These are phyloP conservation scores for Microvelia longipes DNA, from an alignment of 1,140 invertebrate genomes.

Conservation along the genomic window DNA sequence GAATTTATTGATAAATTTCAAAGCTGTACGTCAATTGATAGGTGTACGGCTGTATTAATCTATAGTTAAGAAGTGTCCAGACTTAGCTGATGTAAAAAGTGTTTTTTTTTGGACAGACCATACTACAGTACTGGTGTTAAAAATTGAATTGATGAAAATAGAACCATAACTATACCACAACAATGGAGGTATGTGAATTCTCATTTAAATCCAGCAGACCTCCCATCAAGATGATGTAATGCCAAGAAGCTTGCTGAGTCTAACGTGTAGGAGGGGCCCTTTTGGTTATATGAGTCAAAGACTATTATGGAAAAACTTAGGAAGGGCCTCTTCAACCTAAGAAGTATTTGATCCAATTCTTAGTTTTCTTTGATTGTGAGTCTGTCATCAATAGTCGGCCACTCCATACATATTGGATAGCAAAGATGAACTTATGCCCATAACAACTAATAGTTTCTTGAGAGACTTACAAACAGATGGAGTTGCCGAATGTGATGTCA, in stretches of 20 bases:
- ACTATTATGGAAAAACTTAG: background rate
- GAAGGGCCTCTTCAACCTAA: background rate
- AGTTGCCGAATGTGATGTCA: background rate
- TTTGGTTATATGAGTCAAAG: background rate
- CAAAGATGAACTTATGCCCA: background rate
- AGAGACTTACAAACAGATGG: background rate
- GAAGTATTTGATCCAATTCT: background rate
- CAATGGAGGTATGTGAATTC: constrained; percentile 2
- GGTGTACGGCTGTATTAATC: constrained; percentile 20
- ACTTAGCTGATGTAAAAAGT: constrained; percentile 13
- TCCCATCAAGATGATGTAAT: constrained; percentile 1
- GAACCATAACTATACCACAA: background rate
- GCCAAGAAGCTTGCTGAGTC: background rate
- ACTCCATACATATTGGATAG: background rate
- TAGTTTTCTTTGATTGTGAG: background rate
- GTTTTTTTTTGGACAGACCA: constrained; percentile 28
- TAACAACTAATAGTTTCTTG: background rate
- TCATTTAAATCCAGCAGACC: constrained; percentile 1
- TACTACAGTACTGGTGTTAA: constrained; percentile 24
- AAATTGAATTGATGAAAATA: constrained; percentile 29
- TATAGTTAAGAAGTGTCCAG: background rate
- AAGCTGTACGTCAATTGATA: no score
- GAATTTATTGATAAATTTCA: no score
- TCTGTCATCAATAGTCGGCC: background rate
- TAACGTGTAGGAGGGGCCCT: constrained; percentile 4